Conservation (phyloP, 2,888 invertebrate genomes). For the Agrilus biguttatus region DNA sequence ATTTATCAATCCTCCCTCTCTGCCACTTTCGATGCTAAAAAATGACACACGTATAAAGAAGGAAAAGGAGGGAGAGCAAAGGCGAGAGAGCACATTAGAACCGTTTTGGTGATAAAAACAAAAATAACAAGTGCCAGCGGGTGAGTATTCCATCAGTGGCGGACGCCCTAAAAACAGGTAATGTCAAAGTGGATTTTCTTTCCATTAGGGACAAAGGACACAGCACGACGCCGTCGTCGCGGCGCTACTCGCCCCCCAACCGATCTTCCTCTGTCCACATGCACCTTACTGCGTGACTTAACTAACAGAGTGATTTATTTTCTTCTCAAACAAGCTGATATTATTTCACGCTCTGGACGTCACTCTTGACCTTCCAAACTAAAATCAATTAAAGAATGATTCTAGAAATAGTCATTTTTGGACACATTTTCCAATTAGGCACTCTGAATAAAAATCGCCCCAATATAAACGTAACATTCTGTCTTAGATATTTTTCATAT, state of each 20-base stretch:
- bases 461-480: too few relatives aligned
- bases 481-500: too few relatives aligned
- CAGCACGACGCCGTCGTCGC: slow-evolving; percentile 16
- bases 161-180: slow-evolving; percentile 16
- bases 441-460: too few relatives aligned
- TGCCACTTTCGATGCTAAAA: slow-evolving; percentile 6
- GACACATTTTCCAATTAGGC: too few relatives aligned
- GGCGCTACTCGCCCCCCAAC: slow-evolving; percentile 7
- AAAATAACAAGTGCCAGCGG: too few relatives aligned
- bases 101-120: slow-evolving; percentile 10
- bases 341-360: slow-evolving; percentile 8
- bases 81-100: slow-evolving; percentile 14
- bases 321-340: slow-evolving; percentile 29
- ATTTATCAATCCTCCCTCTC: slow-evolving; percentile 24
- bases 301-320: slow-evolving; percentile 23
- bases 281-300: slow-evolving; percentile 14
- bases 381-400: too few relatives aligned
- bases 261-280: slow-evolving; percentile 9
- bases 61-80: too few relatives aligned
- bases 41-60: too few relatives aligned
- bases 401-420: too few relatives aligned
- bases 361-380: too few relatives aligned
- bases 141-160: slow-evolving; percentile 19
- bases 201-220: slow-evolving; percentile 19
- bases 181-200: slow-evolving; percentile 17